Evolutionary conservation across 2,113 vertebrate species (phyloP).

Genomic region (Atlantisia rogersi): DNA sequence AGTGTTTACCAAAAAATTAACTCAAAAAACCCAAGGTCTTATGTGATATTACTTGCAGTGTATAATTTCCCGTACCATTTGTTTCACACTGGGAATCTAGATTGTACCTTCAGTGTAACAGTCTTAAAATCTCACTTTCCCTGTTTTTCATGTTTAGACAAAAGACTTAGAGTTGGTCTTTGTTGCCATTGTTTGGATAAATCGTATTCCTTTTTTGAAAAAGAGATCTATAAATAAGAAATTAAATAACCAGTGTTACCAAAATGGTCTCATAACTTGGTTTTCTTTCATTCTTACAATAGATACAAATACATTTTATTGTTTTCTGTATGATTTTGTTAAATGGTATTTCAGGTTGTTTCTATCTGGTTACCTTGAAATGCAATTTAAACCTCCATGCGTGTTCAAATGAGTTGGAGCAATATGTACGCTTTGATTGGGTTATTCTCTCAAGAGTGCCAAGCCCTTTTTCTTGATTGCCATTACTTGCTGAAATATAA

Average conservation of each 20-base stretch:
- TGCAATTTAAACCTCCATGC: not conserved
- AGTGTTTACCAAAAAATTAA: not conserved
- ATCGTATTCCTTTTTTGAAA: not conserved
- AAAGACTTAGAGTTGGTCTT: not conserved
- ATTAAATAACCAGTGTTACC: not conserved
- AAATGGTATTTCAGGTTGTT: not conserved
- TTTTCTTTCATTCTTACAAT: not conserved
- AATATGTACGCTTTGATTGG: not conserved
- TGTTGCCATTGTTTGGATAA: not conserved
- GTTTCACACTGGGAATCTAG: not conserved
- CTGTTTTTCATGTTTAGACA: not conserved
- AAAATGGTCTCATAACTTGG: not conserved
- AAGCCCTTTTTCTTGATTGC: not conserved
- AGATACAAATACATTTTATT: not conserved
- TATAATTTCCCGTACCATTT: not conserved
- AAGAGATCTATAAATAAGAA: not conserved
- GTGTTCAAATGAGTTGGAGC: not conserved
- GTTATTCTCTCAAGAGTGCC: not conserved
- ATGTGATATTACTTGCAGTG: not conserved
- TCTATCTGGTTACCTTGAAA: not conserved
- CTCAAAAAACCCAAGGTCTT: not conserved
- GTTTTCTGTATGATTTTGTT: not conserved
- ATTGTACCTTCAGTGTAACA: not conserved
- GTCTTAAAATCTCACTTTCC: not conserved
- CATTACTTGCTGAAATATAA: not conserved